These are phyloP conservation scores for Paraescarpia echinospica DNA, from an alignment of 1,140 invertebrate species.

Conservation along the genomic window DNA sequence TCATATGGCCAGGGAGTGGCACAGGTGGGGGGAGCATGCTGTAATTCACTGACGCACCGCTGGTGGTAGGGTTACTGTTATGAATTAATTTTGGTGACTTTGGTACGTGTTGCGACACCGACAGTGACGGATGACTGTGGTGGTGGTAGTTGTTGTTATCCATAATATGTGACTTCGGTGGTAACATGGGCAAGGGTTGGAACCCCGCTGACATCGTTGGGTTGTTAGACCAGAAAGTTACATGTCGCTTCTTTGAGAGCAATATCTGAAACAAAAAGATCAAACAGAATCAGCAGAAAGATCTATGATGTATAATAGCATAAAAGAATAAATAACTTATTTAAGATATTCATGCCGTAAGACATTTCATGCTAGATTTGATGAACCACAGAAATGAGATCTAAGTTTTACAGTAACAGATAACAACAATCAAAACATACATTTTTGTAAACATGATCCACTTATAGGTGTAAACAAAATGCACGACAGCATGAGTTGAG, in stretches of 20 bases:
- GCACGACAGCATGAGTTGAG: background rate
- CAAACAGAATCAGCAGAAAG: background rate
- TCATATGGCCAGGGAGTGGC: background rate
- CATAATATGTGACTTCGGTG: background rate
- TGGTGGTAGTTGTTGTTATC: background rate
- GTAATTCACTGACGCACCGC: background rate
- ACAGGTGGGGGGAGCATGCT: background rate
- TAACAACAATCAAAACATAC: background rate
- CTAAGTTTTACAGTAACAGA: background rate
- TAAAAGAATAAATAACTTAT: background rate
- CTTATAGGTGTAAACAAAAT: background rate
- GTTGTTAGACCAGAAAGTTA: background rate
- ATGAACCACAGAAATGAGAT: background rate
- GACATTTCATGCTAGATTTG: background rate
- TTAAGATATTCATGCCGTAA: background rate
- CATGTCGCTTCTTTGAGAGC: constrained; percentile 3
- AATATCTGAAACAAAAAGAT: background rate
- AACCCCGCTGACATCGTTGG: background rate
- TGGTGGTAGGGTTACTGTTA: background rate
- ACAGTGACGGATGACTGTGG: background rate
- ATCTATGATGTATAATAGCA: background rate
- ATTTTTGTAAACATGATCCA: background rate
- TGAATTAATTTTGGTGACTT: background rate
- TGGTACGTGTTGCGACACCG: background rate
- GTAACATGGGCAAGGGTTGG: background rate